Conservation (phyloP, 2,888 invertebrate genomes). For the Eupithecia vulgata region DNA sequence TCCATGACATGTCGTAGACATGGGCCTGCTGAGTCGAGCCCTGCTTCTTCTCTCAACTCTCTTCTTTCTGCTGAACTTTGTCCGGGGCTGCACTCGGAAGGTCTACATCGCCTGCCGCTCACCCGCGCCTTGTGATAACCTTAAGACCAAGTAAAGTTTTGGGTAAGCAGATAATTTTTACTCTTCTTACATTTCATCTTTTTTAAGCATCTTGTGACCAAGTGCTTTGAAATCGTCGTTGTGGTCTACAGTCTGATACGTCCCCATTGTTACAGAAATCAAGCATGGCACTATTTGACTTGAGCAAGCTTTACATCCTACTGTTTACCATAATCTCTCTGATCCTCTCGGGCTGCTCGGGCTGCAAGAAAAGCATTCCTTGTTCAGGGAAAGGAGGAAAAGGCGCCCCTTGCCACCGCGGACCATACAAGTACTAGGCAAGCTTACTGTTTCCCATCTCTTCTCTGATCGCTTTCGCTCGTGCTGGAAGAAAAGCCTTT, state of each 20-base stretch:
- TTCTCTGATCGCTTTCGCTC: not conserved
- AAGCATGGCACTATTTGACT: slow-evolving; percentile 58
- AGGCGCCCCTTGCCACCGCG: slow-evolving; percentile 67
- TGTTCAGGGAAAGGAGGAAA: slow-evolving; percentile 53
- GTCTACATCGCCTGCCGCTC: slow-evolving; percentile 69
- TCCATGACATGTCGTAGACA: slow-evolving; percentile 53
- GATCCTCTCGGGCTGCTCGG: slow-evolving; percentile 41
- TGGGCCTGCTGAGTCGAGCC: slow-evolving; percentile 59
- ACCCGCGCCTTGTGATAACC: slow-evolving; percentile 62
- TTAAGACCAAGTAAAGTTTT: slow-evolving; percentile 51
- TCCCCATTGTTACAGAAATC: slow-evolving; percentile 34
- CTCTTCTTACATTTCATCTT: not conserved
- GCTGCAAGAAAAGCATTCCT: slow-evolving; percentile 55
- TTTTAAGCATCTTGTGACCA: not conserved
- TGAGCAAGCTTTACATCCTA: slow-evolving; percentile 52
- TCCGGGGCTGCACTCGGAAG: slow-evolving; percentile 63
- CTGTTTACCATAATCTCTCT: slow-evolving; percentile 61
- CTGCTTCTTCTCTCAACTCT: slow-evolving; percentile 53
- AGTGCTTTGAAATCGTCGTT: not conserved
- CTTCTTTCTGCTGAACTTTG: slow-evolving; percentile 55
- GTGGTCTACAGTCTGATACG: not conserved
- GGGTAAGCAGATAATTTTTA: slow-evolving; percentile 22
- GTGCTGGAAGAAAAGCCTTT: not conserved
- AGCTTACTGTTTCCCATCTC: not conserved
- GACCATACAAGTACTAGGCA: slow-evolving; percentile 57